These are phyloP conservation scores for Bubo blakistoni DNA, from an alignment of 2,113 vertebrate species.

Conservation along the genomic window DNA sequence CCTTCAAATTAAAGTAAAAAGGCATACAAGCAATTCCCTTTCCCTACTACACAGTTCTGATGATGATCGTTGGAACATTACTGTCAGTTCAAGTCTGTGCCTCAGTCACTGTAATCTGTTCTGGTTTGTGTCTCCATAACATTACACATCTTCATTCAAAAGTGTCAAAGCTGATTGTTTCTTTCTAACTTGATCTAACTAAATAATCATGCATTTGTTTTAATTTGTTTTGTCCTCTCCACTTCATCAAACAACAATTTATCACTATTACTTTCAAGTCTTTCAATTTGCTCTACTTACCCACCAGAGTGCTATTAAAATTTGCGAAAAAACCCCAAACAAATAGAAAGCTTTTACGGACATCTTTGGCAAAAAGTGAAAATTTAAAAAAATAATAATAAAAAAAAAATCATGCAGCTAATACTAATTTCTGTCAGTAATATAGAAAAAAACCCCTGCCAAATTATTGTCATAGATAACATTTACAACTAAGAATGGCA, in stretches of 20 bases:
- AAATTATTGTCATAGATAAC: background rate
- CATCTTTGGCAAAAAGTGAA: background rate
- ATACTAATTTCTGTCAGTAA: background rate
- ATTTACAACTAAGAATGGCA: background rate
- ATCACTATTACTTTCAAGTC: background rate
- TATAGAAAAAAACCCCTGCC: background rate
- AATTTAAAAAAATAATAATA: background rate
- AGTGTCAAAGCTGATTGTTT: background rate
- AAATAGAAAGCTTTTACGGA: background rate
- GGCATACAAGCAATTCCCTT: background rate
- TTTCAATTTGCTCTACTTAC: background rate
- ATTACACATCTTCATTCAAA: background rate
- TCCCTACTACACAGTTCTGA: background rate
- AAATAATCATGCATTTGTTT: background rate
- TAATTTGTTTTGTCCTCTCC: background rate
- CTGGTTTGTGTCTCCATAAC: background rate
- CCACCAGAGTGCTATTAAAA: background rate
- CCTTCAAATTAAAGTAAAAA: background rate
- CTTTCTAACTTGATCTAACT: background rate
- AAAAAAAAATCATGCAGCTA: background rate
- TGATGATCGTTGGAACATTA: background rate
- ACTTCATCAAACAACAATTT: background rate
- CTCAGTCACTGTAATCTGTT: background rate
- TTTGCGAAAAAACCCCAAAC: accelerated
- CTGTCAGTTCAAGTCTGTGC: background rate